phyloP scores from a whole-genome alignment of 1,140 invertebrate genomes.

The Pseudoatta argentina region DNA sequence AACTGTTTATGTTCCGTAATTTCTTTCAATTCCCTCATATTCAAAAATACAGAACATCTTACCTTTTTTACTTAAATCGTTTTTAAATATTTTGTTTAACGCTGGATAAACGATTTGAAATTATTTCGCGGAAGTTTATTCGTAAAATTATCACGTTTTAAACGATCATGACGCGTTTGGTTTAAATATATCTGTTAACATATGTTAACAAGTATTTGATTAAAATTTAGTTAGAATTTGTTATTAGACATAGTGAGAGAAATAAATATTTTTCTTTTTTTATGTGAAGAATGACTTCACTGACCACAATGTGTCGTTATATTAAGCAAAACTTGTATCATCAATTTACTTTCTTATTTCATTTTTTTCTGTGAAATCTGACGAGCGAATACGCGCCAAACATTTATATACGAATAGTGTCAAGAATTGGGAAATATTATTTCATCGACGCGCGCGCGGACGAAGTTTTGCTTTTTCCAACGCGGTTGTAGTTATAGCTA shows the following conservation, averaged over 20 bases:
- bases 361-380: not conserved
- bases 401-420: constrained; percentile 3
- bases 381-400: not conserved
- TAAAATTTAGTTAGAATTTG: not conserved
- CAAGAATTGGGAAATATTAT: constrained; percentile 19
- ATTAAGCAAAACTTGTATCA: not conserved
- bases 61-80: not conserved
- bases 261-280: not conserved
- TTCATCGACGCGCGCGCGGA: not conserved
- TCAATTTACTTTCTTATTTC: not conserved
- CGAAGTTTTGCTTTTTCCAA: not conserved
- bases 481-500: not conserved
- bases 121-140: not conserved
- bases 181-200: not conserved
- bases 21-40: not conserved
- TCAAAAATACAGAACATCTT: not conserved
- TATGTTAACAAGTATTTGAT: not conserved
- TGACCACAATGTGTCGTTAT: not conserved
- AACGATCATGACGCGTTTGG: not conserved
- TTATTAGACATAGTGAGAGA: not conserved
- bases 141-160: not conserved
- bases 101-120: not conserved
- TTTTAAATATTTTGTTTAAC: too few relatives aligned
- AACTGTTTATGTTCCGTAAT: not conserved
- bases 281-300: not conserved